Conservation (phyloP, 1,140 invertebrate species). For the Mactra quadrangularis region DNA sequence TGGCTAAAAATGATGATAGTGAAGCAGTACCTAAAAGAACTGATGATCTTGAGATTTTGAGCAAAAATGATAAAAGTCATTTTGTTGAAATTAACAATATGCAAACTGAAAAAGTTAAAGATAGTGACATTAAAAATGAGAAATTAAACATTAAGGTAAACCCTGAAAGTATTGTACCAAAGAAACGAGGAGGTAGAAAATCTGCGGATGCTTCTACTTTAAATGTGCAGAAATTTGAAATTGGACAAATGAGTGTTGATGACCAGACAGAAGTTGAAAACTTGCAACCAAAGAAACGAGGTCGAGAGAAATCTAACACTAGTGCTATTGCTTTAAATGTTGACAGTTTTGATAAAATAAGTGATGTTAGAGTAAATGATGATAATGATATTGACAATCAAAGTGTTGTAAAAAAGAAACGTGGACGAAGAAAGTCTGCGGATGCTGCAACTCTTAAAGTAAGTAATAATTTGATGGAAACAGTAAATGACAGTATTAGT, state of each 20-base stretch:
- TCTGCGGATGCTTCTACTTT: slow-evolving; percentile 8
- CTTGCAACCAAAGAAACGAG: neutral
- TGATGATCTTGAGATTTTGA: neutral
- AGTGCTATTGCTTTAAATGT: too few species aligned
- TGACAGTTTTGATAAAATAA: too few species aligned
- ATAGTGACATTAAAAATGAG: too few species aligned
- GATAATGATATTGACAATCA: neutral
- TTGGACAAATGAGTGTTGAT: neutral
- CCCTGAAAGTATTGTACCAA: neutral
- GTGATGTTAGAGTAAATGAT: too few species aligned
- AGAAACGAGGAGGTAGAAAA: neutral
- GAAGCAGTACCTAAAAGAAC: neutral
- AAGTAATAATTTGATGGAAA: too few species aligned
- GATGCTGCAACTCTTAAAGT: slow-evolving; percentile 7
- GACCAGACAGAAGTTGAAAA: neutral
- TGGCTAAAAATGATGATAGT: neutral
- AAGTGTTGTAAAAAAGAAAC: neutral
- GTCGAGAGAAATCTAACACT: neutral
- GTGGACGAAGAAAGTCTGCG: slow-evolving; percentile 4
- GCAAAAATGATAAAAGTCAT: too few species aligned
- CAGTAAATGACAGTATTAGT: too few species aligned
- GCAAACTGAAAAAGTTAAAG: too few species aligned
- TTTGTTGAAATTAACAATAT: too few species aligned
- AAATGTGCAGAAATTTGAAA: slow-evolving; percentile 4
- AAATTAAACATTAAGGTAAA: neutral